phyloP scores from a whole-genome alignment of 1,140 invertebrate genomes.

The Oryzaephilus surinamensis region DNA sequence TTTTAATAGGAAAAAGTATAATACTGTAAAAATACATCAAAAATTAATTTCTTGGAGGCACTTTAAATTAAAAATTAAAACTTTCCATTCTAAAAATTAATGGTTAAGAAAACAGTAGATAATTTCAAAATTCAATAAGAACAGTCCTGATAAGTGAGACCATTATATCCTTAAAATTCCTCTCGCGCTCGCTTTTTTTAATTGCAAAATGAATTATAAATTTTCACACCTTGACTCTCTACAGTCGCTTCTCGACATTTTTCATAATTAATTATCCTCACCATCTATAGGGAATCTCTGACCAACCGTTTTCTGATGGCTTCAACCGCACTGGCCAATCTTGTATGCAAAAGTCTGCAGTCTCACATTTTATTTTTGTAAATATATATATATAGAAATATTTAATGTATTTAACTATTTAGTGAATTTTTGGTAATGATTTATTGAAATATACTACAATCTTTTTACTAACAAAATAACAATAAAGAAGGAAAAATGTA shows the following conservation, averaged over 20 bases:
- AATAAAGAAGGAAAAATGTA: neutral
- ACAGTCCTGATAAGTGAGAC: conserved; percentile 23
- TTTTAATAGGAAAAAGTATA: no score
- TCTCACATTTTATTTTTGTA: no score
- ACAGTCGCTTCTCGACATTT: conserved; percentile 15
- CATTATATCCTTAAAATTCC: conserved; percentile 5
- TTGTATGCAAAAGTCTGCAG: no score
- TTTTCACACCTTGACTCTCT: conserved; percentile 20
- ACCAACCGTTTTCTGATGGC: no score
- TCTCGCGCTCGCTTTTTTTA: conserved; percentile 19
- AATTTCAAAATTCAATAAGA: conserved; percentile 32
- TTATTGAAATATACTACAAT: no score
- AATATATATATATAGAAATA: no score
- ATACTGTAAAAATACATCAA: no score
- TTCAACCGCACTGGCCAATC: no score
- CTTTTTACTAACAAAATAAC: no score
- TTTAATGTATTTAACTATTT: no score
- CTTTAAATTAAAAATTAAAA: conserved; percentile 34
- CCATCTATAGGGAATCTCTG: no score
- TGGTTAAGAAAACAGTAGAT: conserved; percentile 34
- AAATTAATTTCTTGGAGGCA: conserved; percentile 29
- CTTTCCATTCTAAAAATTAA: conserved; percentile 32
- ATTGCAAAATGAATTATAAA: conserved; percentile 27
- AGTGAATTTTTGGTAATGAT: no score
- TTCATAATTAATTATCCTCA: conserved; percentile 20